Evolutionary conservation across 2,113 vertebrate species (phyloP).

Genomic region (Amblyornis subalaris): DNA sequence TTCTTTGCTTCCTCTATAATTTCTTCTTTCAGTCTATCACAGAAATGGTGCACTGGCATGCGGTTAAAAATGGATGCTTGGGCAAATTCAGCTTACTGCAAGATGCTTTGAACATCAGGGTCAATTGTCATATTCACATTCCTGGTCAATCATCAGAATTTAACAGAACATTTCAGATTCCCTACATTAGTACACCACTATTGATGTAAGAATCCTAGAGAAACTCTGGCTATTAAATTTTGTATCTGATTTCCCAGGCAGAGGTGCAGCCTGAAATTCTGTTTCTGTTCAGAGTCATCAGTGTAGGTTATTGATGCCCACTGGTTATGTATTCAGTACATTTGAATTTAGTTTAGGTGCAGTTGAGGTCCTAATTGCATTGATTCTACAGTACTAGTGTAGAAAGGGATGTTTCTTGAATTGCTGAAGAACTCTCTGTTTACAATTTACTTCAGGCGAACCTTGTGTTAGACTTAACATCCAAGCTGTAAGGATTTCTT

Average conservation of each 20-base stretch:
- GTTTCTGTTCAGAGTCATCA: not conserved
- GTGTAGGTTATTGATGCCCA: accelerated
- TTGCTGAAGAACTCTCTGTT: not conserved
- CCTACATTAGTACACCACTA: not conserved
- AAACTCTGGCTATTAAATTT: not conserved
- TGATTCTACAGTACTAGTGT: not conserved
- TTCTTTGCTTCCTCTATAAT: not conserved
- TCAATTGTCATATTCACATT: not conserved
- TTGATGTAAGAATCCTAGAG: not conserved
- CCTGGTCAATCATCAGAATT: not conserved
- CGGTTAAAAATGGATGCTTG: not conserved
- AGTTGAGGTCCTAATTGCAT: not conserved
- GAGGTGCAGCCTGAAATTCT: not conserved
- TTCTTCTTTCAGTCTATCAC: not conserved
- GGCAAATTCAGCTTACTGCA: not conserved
- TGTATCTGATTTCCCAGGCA: not conserved
- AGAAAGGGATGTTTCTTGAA: not conserved
- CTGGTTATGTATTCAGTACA: not conserved
- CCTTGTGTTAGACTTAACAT: not conserved
- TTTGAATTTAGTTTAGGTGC: not conserved
- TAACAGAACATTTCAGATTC: not conserved
- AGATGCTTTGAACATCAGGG: not conserved
- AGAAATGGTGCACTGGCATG: not conserved
- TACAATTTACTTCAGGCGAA: not conserved
- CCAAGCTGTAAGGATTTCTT: not conserved